Evolutionary conservation across 2,797 vertebrate species (phyloP), one percentile per base, ranked within the genome.

Genomic region (Huso huso): DNA sequence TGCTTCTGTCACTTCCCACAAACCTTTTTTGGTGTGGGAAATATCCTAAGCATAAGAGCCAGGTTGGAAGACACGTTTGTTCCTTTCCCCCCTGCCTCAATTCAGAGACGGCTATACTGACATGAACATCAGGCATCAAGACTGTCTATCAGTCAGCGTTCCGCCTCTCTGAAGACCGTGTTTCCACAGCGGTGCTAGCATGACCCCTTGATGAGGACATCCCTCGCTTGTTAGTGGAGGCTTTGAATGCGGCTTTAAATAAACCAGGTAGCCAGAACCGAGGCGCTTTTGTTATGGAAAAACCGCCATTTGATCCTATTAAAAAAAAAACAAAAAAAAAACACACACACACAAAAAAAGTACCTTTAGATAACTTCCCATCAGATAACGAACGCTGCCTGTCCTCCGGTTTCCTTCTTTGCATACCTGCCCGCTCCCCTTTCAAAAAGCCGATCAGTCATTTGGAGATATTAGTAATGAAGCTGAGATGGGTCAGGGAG

Each of bases 241-340:
- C 61, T 77, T 61, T 0, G 49, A 67, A 66, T 61, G 68, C 63
- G 70, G 75, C 76, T 75, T 74, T 73, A 74, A 72, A 73, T 75
- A 77, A 79, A 81, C 76, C 69, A 13, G 70, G 73, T 72, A 63
- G 81, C 71, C 18, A 48, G 61, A 37, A 18, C 80, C 74, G 80
- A 81, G 79, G 81, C 82, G 86, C 90, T 89, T 91, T 91, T 89
- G 77, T 89, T 86, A 89, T 87, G 86, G 90, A 90, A 90, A 90
- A 79, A 72, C 65, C 71, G 87, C 81, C 81, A 91, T 88, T 80
- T 83, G 85, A 83, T 86, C 81, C 78, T 65, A 69, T 55, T 37
- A 51, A 67, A n/a, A 50, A 61, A 23, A 6, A 69, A 66, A 37
- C 50, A 81, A 79, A 13, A 13, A 53, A 53, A 89, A 87, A 85